phyloP scores from a whole-genome alignment of 2,113 vertebrate genomes.

The Eurypyga helias region DNA sequence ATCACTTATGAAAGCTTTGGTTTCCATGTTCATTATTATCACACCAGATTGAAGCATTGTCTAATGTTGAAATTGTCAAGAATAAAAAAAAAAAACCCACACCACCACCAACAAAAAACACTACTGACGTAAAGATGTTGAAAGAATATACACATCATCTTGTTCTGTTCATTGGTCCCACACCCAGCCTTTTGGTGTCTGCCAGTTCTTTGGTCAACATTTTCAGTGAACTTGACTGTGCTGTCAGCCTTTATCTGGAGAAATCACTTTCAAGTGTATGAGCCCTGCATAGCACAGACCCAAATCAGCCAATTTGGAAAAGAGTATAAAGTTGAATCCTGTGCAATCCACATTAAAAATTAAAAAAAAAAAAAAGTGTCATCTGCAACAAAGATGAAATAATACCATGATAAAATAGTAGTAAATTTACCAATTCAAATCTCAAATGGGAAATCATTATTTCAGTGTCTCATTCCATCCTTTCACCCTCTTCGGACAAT shows the following conservation, averaged over 20 bases:
- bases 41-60: conserved; percentile 20
- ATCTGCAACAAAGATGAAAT: background rate
- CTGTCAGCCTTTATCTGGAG: background rate
- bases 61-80: conserved; percentile 47
- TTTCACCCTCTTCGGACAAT: background rate
- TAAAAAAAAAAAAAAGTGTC: background rate
- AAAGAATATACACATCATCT: background rate
- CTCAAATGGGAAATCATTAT: background rate
- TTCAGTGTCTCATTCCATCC: background rate
- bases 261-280: background rate
- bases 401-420: background rate
- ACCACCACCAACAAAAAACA: too few relatives aligned
- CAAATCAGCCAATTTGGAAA: background rate
- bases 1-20: conserved; percentile 13
- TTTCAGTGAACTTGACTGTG: background rate
- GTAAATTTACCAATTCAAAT: background rate
- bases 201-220: conserved; percentile 1
- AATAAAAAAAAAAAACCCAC: conserved; percentile 5
- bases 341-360: background rate
- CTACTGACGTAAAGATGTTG: background rate
- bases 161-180: background rate
- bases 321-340: background rate
- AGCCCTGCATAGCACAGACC: background rate
- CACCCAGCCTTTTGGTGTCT: background rate
- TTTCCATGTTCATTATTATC: conserved; percentile 14